Conservation (phyloP, 1,140 invertebrate species). For the Oryctes rhinoceros region DNA sequence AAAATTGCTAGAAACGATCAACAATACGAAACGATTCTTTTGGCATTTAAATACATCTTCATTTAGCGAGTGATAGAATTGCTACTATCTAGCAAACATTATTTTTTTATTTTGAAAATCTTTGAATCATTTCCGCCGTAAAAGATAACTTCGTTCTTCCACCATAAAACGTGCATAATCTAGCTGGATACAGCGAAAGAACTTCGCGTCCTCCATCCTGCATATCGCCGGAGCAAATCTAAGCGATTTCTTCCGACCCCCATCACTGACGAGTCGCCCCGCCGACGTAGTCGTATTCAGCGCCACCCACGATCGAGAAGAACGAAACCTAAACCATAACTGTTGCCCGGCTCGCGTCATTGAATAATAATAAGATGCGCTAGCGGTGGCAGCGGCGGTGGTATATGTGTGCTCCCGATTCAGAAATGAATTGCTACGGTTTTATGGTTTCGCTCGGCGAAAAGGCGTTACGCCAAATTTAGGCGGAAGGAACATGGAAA, state of each 20-base stretch:
- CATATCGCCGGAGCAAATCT: background rate
- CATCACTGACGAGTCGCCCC: background rate
- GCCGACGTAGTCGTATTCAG: background rate
- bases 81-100: too few relatives aligned
- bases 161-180: too few relatives aligned
- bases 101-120: too few relatives aligned
- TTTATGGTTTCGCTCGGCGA: conserved; percentile 41
- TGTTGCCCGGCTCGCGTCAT: conserved; percentile 45
- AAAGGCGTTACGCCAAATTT: background rate
- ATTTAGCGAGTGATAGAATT: too few relatives aligned
- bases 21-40: too few relatives aligned
- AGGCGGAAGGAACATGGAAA: background rate
- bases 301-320: background rate
- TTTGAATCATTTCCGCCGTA: too few relatives aligned
- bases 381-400: too few relatives aligned
- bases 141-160: too few relatives aligned
- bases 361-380: conserved; percentile 47
- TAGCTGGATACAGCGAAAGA: background rate
- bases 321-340: conserved; percentile 40
- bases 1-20: too few relatives aligned
- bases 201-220: background rate
- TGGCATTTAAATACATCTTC: too few relatives aligned
- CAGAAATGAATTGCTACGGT: conserved; percentile 45
- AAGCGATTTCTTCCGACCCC: background rate
- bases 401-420: conserved; percentile 34